Evolutionary conservation across 1,140 invertebrate species (phyloP).

Genomic region (Elymnias hypermnestra): DNA sequence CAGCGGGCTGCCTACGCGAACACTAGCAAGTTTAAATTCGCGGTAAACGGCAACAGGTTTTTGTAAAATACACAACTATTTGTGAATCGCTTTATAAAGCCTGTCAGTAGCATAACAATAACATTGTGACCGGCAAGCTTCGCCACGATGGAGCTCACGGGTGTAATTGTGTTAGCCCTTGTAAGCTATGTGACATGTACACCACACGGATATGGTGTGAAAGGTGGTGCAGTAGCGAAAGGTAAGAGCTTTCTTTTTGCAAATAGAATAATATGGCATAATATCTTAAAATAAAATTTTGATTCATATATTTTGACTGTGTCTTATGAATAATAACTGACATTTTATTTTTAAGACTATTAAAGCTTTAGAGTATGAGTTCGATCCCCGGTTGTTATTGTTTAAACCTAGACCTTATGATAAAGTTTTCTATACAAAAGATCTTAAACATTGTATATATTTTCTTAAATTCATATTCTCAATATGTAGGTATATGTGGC

Average conservation of each 20-base stretch:
- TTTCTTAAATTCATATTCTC: too few relatives aligned
- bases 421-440: too few relatives aligned
- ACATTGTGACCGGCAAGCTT: constrained; percentile 58
- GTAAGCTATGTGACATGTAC: constrained; percentile 40
- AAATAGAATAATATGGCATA: background rate
- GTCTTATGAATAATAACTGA: too few relatives aligned
- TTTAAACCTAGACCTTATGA: too few relatives aligned
- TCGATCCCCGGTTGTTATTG: too few relatives aligned
- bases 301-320: too few relatives aligned
- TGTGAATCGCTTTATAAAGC: constrained; percentile 70
- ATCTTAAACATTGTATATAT: too few relatives aligned
- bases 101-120: constrained; percentile 36
- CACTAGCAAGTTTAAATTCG: constrained; percentile 49
- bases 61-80: constrained; percentile 54
- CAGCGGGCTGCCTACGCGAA: constrained; percentile 42
- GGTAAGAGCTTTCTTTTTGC: constrained; percentile 31
- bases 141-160: constrained; percentile 56
- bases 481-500: too few relatives aligned
- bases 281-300: too few relatives aligned
- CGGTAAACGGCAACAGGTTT: constrained; percentile 60
- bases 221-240: constrained; percentile 46
- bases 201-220: constrained; percentile 56
- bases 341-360: too few relatives aligned
- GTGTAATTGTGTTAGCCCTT: constrained; percentile 40
- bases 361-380: too few relatives aligned